phyloP scores from a whole-genome alignment of 2,797 vertebrate genomes.

The Delichon dasypus region DNA sequence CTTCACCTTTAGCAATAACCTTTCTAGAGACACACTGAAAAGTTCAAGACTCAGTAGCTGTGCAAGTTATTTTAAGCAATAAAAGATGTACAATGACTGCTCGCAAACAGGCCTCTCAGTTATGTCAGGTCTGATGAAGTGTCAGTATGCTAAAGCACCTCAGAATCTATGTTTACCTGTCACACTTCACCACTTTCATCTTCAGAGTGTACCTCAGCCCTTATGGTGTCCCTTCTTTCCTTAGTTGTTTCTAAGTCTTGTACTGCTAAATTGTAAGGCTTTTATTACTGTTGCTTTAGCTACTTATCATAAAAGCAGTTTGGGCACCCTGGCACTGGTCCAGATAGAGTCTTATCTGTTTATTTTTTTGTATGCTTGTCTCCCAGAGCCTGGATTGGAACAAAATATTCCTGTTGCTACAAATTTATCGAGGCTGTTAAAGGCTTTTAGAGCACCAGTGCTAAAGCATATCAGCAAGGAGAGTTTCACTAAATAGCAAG shows the following conservation, averaged over 20 bases:
- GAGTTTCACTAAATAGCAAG: not conserved
- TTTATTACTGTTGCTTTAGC: not conserved
- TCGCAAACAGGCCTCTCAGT: not conserved
- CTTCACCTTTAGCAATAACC: not conserved
- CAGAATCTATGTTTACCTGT: not conserved
- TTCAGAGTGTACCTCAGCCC: not conserved
- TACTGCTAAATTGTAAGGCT: not conserved
- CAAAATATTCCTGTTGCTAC: not conserved
- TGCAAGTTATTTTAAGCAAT: not conserved
- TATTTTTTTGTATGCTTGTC: not conserved
- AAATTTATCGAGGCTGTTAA: not conserved
- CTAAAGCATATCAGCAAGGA: not conserved
- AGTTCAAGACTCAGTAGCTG: not conserved
- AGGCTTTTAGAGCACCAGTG: not conserved
- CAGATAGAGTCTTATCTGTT: not conserved
- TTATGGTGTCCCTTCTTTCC: not conserved
- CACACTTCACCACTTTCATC: not conserved
- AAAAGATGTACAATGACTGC: not conserved
- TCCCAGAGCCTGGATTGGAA: not conserved
- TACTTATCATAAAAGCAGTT: not conserved
- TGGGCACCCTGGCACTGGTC: not conserved
- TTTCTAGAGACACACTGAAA: not conserved
- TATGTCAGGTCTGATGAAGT: not conserved
- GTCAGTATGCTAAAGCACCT: not conserved
- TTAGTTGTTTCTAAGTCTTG: not conserved